Conservation (phyloP, 1,140 invertebrate species). For the Psilanteris sp. region DNA sequence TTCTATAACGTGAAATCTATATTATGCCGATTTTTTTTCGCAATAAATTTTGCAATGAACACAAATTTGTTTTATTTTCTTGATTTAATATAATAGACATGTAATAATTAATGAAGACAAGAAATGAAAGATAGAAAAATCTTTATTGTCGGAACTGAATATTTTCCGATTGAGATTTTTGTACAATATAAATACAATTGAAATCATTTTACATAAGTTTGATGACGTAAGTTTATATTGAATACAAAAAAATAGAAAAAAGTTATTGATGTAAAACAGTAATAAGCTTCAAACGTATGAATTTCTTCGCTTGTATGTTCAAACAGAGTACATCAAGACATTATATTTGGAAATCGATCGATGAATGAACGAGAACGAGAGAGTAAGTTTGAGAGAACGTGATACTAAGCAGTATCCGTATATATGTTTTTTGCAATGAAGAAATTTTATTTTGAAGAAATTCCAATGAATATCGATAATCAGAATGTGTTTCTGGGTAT, state of each 20-base stretch:
- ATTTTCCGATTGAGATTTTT: constrained; percentile 52
- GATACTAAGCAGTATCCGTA: constrained; percentile 18
- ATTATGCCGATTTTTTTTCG: constrained; percentile 43
- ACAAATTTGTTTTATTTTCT: constrained; percentile 34
- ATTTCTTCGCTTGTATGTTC: constrained; percentile 32
- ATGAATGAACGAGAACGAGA: constrained; percentile 40
- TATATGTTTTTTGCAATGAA: constrained; percentile 38
- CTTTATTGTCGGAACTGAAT: constrained; percentile 27
- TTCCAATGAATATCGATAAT: constrained; percentile 3
- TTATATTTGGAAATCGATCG: constrained; percentile 28
- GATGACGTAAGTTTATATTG: constrained; percentile 48
- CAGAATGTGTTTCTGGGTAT: constrained; percentile 29
- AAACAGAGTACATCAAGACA: constrained; percentile 14
- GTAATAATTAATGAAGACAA: constrained; percentile 10
- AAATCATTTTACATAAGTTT: constrained; percentile 52
- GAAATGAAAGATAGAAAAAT: not conserved
- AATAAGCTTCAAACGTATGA: constrained; percentile 49
- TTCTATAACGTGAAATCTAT: constrained; percentile 63
- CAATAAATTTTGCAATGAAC: constrained; percentile 54
- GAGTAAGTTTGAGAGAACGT: constrained; percentile 17
- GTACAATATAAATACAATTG: constrained; percentile 47
- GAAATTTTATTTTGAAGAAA: constrained; percentile 16
- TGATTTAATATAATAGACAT: constrained; percentile 6
- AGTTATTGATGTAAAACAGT: constrained; percentile 42
- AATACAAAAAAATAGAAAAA: constrained; percentile 12